Percentiles rank a stretch among this genome's conserved stretches.
Conservation (phyloP, 1,140 invertebrate species). For the Drosophila oshimai region DNA sequence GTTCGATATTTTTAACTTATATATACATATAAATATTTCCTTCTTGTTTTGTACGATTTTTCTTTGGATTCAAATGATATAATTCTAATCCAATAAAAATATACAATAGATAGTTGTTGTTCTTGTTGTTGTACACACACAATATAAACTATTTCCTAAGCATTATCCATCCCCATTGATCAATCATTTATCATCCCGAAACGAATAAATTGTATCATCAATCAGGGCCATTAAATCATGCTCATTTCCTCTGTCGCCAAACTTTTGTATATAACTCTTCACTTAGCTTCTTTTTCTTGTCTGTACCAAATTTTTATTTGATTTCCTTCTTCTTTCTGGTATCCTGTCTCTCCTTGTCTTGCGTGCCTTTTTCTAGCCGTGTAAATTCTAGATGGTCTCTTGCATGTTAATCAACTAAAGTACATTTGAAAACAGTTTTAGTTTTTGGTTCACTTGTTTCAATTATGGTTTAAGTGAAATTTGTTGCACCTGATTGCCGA, state of each 20-base stretch:
- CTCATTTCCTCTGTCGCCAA: background rate
- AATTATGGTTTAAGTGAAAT: constrained; percentile 19
- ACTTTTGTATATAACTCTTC: constrained; percentile 26
- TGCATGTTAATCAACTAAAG: constrained; percentile 54
- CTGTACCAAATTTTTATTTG: constrained; percentile 1
- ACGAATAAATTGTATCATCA: background rate
- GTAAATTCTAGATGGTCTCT: constrained; percentile 69
- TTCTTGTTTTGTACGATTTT: constrained; percentile 30
- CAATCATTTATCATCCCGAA: constrained; percentile 1
- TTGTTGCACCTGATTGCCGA: constrained; percentile 71
- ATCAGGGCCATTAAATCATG: constrained; percentile 3
- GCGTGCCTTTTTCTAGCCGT: constrained; percentile 71
- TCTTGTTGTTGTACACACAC: constrained; percentile 78
- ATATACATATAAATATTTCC: constrained; percentile 37
- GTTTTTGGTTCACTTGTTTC: background rate
- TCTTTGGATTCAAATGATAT: constrained; percentile 57
- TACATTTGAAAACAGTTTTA: constrained; percentile 15
- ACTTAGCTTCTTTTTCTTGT: constrained; percentile 25
- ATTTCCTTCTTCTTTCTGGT: constrained; percentile 5
- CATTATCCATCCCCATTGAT: background rate
- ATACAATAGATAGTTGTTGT: constrained; percentile 78
- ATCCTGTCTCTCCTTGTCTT: constrained; percentile 59
- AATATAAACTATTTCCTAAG: constrained; percentile 17
- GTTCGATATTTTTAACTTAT: constrained; percentile 39
- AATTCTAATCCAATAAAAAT: constrained; percentile 69